Conservation (phyloP, 2,113 vertebrate species). For the Ammodytes dubius region DNA sequence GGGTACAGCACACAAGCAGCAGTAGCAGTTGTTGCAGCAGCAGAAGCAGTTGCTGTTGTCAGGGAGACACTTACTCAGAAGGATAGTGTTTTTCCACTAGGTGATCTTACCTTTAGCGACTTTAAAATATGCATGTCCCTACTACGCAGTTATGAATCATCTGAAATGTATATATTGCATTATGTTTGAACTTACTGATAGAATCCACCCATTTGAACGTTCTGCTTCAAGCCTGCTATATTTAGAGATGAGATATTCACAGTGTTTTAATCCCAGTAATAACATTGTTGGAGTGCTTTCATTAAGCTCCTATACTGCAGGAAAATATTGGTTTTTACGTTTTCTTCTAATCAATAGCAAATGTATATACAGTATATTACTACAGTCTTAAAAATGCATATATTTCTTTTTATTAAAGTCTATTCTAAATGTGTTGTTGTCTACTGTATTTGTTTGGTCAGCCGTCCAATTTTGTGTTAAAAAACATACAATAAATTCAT, state of each 20-base stretch:
- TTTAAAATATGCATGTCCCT: constrained; percentile 9
- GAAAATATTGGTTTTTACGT: not conserved
- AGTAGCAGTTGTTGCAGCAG: not conserved
- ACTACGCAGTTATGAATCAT: constrained; percentile 10
- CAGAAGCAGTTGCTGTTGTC: constrained; percentile 3
- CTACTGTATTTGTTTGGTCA: not conserved
- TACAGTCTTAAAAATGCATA: not conserved
- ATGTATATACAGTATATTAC: not conserved
- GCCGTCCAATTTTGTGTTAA: not conserved
- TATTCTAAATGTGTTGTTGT: not conserved
- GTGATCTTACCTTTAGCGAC: constrained; percentile 23
- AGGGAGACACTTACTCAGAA: constrained; percentile 1
- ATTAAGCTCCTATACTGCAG: not conserved
- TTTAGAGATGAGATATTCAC: not conserved
- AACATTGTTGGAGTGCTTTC: not conserved
- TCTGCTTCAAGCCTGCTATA: not conserved
- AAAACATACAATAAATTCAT: constrained; percentile 16
- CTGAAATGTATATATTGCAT: not conserved
- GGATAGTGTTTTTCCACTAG: constrained; percentile 3
- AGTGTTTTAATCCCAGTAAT: not conserved
- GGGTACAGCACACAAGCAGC: constrained; percentile 1
- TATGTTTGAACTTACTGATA: constrained; percentile 15
- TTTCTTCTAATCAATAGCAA: not conserved
- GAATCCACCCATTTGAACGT: constrained; percentile 10
- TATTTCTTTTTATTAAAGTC: constrained; percentile 12